Evolutionary conservation across 2,888 invertebrate species (phyloP).

Genomic region (Hypsopygia costalis): DNA sequence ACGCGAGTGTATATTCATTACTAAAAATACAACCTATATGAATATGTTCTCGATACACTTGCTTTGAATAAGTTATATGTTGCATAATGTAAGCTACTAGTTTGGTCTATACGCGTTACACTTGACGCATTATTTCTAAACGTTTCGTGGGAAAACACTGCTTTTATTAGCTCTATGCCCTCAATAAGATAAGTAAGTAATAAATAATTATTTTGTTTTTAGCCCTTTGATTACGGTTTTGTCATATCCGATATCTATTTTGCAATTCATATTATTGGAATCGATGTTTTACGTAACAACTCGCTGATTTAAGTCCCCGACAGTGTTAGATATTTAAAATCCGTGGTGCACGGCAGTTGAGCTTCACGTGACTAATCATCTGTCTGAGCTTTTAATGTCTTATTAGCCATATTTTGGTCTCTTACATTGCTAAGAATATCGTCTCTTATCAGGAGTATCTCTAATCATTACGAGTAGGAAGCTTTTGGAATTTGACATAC

Average conservation of each 20-base stretch:
- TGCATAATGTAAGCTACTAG: slow-evolving; percentile 5
- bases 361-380: too few species aligned
- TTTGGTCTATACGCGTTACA: neutral
- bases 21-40: neutral
- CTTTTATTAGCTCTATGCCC: slow-evolving; percentile 4
- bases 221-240: neutral
- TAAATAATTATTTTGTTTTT: slow-evolving; percentile 1
- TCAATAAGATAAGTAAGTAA: neutral
- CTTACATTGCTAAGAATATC: too few species aligned
- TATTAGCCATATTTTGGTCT: too few species aligned
- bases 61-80: neutral
- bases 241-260: slow-evolving; percentile 3
- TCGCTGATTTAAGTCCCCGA: too few species aligned
- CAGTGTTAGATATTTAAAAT: too few species aligned
- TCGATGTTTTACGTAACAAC: too few species aligned
- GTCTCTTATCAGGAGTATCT: too few species aligned
- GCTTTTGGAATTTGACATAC: too few species aligned
- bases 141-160: slow-evolving; percentile 5
- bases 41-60: neutral
- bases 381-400: too few species aligned
- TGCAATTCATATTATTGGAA: too few species aligned
- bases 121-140: neutral
- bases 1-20: neutral
- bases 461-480: too few species aligned
- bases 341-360: too few species aligned